Percentiles rank a stretch among this genome's conserved stretches.
These are phyloP conservation scores for Sander vitreus DNA, from an alignment of 2,113 vertebrate genomes.

Conservation along the genomic window DNA sequence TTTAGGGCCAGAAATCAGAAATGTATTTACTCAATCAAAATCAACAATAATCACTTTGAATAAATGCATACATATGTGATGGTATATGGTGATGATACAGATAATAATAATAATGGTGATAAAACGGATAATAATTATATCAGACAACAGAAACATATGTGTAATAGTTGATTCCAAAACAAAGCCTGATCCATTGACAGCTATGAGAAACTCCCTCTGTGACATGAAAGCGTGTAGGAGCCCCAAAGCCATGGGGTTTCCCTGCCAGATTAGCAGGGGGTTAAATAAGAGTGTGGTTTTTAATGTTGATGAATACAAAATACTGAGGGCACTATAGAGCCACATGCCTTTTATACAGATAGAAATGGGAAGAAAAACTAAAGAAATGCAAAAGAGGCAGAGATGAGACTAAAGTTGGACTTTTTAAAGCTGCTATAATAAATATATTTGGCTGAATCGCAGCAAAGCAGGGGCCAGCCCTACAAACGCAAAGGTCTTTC, in stretches of 20 bases:
- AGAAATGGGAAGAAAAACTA: neutral
- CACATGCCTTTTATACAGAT: neutral
- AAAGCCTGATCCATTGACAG: neutral
- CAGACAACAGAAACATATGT: neutral
- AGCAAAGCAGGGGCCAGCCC: neutral
- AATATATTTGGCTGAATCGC: neutral
- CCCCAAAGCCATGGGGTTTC: slow-evolving; percentile 1
- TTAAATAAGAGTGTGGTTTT: neutral
- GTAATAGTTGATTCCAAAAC: neutral
- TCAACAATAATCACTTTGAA: neutral
- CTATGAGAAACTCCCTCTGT: slow-evolving; percentile 18
- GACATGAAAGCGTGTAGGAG: slow-evolving; percentile 17
- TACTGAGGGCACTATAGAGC: neutral
- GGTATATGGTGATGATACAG: neutral
- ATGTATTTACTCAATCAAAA: neutral
- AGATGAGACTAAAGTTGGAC: neutral
- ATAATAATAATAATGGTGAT: neutral
- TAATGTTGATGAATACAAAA: slow-evolving; percentile 1
- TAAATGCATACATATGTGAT: neutral
- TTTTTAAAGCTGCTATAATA: neutral
- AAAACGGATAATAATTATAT: neutral
- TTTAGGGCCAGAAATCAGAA: neutral
- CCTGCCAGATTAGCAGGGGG: slow-evolving; percentile 14
- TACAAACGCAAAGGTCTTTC: neutral
- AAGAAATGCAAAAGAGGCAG: neutral